Evolutionary conservation across 2,797 vertebrate genomes (phyloP).

Genomic region (Semaprochilodus insignis): DNA sequence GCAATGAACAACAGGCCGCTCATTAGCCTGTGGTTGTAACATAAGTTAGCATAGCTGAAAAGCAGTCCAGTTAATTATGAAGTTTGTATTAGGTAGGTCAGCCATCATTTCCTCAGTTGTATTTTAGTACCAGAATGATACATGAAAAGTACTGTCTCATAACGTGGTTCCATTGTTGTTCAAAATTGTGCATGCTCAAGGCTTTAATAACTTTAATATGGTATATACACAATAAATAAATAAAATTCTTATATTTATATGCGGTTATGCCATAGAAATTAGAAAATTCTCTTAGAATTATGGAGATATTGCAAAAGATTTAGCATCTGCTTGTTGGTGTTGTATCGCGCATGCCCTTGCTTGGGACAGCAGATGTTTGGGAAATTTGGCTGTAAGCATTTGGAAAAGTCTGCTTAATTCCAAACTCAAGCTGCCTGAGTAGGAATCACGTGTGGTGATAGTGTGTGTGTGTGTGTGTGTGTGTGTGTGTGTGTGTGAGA

Average conservation of each 20-base stretch:
- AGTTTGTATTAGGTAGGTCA: no score
- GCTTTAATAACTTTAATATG: neutral
- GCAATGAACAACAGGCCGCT: no score
- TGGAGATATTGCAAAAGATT: neutral
- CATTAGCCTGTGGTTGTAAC: no score
- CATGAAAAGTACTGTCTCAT: no score
- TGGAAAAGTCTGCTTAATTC: conserved; percentile 52
- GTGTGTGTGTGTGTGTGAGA: neutral
- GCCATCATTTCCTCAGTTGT: no score
- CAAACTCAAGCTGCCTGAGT: conserved; percentile 48
- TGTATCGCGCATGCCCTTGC: conserved; percentile 16
- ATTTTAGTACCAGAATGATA: no score
- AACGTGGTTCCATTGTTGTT: neutral
- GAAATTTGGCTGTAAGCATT: conserved; percentile 20
- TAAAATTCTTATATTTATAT: neutral
- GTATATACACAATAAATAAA: neutral
- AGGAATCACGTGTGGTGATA: conserved; percentile 37
- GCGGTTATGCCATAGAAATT: neutral
- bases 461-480: neutral
- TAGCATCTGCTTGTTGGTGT: conserved; percentile 3
- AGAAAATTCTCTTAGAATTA: neutral
- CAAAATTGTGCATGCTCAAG: neutral
- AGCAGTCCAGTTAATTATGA: no score
- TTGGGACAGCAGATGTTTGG: conserved; percentile 49
- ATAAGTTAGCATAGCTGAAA: no score